A percentile compares a stretch with the other conserved stretches of the same genome.
Conservation (phyloP, 2,797 vertebrate genomes). For the Schizopygopsis pylzovi region DNA sequence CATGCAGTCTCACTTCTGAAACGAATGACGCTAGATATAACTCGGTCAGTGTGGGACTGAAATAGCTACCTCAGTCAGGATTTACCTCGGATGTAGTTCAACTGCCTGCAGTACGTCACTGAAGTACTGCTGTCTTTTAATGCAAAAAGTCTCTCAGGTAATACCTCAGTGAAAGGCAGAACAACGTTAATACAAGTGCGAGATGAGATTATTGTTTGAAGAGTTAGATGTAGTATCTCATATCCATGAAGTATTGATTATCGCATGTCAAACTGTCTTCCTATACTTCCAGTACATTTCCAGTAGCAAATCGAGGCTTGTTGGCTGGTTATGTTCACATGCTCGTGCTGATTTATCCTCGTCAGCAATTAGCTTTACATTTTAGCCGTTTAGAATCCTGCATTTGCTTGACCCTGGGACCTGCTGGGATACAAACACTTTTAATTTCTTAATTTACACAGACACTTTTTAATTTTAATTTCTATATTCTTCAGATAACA, state of each 20-base stretch:
- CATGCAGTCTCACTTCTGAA: constrained; percentile 50
- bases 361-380: constrained; percentile 17
- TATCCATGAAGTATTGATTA: constrained; percentile 36
- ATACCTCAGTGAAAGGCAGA: constrained; percentile 40
- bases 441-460: background rate
- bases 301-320: background rate
- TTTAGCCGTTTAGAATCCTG: constrained; percentile 34
- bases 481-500: constrained; percentile 64
- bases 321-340: constrained; percentile 1
- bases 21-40: constrained; percentile 51
- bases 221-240: constrained; percentile 13
- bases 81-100: constrained; percentile 46
- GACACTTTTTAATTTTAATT: constrained; percentile 7
- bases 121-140: constrained; percentile 34
- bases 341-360: background rate
- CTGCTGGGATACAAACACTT: constrained; percentile 46
- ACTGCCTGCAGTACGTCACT: constrained; percentile 29
- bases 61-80: constrained; percentile 61
- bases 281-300: constrained; percentile 15
- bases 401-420: constrained; percentile 48
- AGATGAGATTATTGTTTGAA: constrained; percentile 38
- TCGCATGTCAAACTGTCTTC: constrained; percentile 26
- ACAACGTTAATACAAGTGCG: constrained; percentile 29
- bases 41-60: constrained; percentile 52
- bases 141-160: constrained; percentile 57